Conservation (phyloP, 2,797 vertebrate genomes). For the Tarsius wallacei region DNA sequence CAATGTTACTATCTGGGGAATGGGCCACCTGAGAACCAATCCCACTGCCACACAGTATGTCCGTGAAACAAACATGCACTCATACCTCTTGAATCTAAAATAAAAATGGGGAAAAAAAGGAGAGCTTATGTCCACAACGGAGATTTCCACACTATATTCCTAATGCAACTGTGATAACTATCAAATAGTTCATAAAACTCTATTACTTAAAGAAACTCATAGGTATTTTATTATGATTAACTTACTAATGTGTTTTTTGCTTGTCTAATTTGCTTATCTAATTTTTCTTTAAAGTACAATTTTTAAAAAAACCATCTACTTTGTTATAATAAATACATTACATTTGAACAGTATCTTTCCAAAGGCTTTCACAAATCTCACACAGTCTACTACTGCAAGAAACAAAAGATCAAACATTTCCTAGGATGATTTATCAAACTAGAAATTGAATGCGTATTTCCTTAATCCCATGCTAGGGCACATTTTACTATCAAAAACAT, state of each 20-base stretch:
- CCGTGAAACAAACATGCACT: too few relatives aligned
- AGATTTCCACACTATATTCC: neutral
- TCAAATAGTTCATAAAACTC: neutral
- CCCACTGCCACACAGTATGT: too few relatives aligned
- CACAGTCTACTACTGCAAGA: neutral
- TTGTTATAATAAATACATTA: neutral
- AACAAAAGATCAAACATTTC: neutral
- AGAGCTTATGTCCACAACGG: neutral
- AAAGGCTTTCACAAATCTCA: neutral
- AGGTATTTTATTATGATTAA: neutral
- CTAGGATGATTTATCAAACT: neutral
- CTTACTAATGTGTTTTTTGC: neutral
- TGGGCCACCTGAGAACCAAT: too few relatives aligned
- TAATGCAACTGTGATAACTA: neutral
- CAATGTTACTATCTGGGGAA: too few relatives aligned
- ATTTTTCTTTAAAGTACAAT: neutral
- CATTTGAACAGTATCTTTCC: slow-evolving; percentile 38
- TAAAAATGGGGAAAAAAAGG: neutral
- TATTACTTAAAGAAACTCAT: neutral
- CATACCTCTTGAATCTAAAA: too few relatives aligned
- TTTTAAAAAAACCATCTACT: neutral
- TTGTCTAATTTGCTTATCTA: neutral
- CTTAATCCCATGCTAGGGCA: neutral
- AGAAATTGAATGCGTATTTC: neutral
- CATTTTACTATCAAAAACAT: neutral